These are phyloP conservation scores for Eublepharis macularius DNA, from an alignment of 2,113 vertebrate species.

Conservation along the genomic window DNA sequence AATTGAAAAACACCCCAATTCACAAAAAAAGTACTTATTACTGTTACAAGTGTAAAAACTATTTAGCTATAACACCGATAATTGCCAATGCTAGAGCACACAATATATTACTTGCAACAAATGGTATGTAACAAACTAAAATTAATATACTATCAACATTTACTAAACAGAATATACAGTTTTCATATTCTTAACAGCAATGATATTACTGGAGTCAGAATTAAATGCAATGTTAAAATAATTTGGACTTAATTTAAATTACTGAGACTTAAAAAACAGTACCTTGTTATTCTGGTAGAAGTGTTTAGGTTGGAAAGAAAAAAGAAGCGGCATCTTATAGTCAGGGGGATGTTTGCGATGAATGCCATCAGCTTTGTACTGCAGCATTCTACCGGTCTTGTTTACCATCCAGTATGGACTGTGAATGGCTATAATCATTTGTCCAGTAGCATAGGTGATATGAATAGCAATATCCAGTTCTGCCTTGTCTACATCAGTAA, in stretches of 20 bases:
- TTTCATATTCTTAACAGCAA: background rate
- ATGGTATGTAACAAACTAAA: background rate
- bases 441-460: constrained; percentile 84
- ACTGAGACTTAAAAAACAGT: constrained; percentile 27
- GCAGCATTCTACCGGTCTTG: constrained; percentile 91
- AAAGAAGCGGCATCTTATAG: constrained; percentile 92
- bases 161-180: background rate
- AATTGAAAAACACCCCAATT: background rate
- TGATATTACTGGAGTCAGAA: background rate
- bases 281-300: constrained; percentile 97
- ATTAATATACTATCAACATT: background rate
- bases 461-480: constrained; percentile 93
- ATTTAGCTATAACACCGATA: background rate
- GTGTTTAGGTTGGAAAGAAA: constrained; percentile 94
- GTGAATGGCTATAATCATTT: constrained; percentile 85
- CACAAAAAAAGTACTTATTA: background rate
- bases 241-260: background rate
- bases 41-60: background rate
- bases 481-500: constrained; percentile 76
- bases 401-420: constrained; percentile 99
- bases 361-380: constrained; percentile 97
- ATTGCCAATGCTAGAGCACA: background rate
- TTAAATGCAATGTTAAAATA: background rate
- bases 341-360: constrained; percentile 94
- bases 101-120: background rate